Percentiles rank a stretch among this genome's conserved stretches.
phyloP scores from a whole-genome alignment of 2,113 vertebrate species.

The Atrichornis clamosus region DNA sequence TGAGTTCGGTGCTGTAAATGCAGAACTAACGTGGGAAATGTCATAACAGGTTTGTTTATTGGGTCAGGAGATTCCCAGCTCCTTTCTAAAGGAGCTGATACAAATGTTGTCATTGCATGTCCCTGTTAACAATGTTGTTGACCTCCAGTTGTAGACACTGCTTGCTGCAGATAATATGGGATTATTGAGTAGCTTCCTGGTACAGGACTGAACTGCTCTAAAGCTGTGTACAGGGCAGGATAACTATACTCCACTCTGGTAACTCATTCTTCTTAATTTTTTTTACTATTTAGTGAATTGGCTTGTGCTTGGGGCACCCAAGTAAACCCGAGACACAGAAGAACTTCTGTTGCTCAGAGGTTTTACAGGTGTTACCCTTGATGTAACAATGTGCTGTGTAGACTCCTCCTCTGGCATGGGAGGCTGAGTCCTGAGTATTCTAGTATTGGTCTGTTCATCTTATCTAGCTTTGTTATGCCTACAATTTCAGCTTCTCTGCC shows the following conservation, averaged over 20 bases:
- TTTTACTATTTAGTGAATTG: background rate
- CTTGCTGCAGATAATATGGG: background rate
- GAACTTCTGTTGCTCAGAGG: background rate
- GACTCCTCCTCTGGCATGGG: background rate
- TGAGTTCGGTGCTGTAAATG: background rate
- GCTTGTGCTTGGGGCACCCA: background rate
- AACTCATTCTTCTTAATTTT: background rate
- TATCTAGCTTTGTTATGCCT: background rate
- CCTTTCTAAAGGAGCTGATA: background rate
- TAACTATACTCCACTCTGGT: background rate
- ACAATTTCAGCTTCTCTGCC: background rate
- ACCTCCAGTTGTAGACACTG: background rate
- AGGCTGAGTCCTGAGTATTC: background rate
- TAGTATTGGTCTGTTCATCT: background rate
- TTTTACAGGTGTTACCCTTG: background rate
- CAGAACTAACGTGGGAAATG: background rate
- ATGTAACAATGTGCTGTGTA: background rate
- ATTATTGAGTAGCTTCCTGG: background rate
- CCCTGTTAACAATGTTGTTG: background rate
- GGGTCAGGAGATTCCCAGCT: background rate
- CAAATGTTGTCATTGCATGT: background rate
- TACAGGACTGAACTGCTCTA: background rate
- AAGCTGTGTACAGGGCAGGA: background rate
- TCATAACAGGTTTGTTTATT: background rate
- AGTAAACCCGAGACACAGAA: background rate